Percentiles rank a stretch among this genome's conserved stretches.
These are phyloP conservation scores for Anolis apletophallus DNA, from an alignment of 2,797 vertebrate species.

Conservation along the genomic window DNA sequence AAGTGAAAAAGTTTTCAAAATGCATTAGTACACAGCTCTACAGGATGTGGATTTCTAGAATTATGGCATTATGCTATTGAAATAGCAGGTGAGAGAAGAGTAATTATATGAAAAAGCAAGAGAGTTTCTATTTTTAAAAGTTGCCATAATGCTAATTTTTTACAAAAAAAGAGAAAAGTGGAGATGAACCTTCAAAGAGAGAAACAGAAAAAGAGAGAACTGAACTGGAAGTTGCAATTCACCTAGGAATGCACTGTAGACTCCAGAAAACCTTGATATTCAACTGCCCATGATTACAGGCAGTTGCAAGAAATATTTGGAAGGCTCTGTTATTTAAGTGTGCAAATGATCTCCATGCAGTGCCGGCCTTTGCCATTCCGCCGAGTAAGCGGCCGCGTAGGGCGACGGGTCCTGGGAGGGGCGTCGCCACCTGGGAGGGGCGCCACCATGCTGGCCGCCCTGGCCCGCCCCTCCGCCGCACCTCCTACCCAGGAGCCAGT, in stretches of 20 bases:
- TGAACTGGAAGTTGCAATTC: conserved; percentile 61
- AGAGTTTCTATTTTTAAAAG: conserved; percentile 15
- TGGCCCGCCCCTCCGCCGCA: too few species aligned
- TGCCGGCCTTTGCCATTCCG: too few species aligned
- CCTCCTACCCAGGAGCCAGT: too few species aligned
- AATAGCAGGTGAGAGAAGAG: conserved; percentile 15
- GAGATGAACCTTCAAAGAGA: conserved; percentile 31
- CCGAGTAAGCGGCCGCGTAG: too few species aligned
- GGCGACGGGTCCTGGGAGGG: too few species aligned
- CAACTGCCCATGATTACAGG: conserved; percentile 67
- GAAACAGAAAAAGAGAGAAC: conserved; percentile 28
- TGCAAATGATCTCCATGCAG: conserved; percentile 59
- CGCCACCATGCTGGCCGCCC: too few species aligned
- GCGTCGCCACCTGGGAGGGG: too few species aligned
- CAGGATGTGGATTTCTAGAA: conserved; percentile 26
- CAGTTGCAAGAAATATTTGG: conserved; percentile 71
- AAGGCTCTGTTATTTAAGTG: conserved; percentile 70
- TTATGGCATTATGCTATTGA: background rate
- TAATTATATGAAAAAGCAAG: background rate
- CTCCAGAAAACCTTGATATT: conserved; percentile 61
- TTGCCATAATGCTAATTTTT: conserved; percentile 25
- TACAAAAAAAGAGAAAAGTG: background rate
- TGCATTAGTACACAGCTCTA: conserved; percentile 1
- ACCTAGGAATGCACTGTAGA: conserved; percentile 66
- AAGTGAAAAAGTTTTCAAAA: background rate